Percentiles rank a stretch among this genome's conserved stretches.
Conservation (phyloP, 2,797 vertebrate genomes). For the Oryzias dopingdopingensis region DNA sequence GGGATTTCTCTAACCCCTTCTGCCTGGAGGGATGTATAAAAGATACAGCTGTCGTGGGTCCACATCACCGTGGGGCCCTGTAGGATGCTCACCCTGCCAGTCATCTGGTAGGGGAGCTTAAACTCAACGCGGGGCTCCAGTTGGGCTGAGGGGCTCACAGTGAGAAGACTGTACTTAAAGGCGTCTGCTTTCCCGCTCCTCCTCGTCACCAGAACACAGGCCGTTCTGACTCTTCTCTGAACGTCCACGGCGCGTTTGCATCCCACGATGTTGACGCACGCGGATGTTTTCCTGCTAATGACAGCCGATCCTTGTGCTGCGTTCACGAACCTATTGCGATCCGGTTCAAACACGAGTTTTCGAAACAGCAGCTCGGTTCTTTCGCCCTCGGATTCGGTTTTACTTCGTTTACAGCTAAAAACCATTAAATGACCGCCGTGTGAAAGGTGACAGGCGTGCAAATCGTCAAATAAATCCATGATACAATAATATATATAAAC, state of each 20-base stretch:
- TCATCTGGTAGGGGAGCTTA: constrained; percentile 77
- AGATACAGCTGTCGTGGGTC: constrained; percentile 73
- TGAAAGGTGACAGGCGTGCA: constrained; percentile 56
- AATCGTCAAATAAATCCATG: constrained; percentile 42
- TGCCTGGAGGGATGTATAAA: constrained; percentile 71
- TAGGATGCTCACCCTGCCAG: constrained; percentile 74
- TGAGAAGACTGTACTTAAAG: constrained; percentile 79
- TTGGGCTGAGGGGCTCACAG: constrained; percentile 71
- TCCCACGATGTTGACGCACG: constrained; percentile 67
- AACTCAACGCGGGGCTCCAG: constrained; percentile 79
- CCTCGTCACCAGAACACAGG: constrained; percentile 79
- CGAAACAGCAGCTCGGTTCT: constrained; percentile 66
- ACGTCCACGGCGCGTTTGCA: constrained; percentile 73
- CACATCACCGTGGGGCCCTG: constrained; percentile 86
- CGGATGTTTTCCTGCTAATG: constrained; percentile 47
- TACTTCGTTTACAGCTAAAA: constrained; percentile 71
- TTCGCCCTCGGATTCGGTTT: constrained; percentile 21
- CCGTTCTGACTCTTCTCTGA: constrained; percentile 71
- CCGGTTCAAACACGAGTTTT: constrained; percentile 75
- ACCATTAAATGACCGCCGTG: constrained; percentile 80
- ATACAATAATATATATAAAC: background rate
- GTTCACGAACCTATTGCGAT: constrained; percentile 70
- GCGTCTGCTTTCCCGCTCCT: constrained; percentile 38
- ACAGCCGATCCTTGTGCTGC: constrained; percentile 65
- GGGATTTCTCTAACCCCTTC: constrained; percentile 72